These are phyloP conservation scores for Scytalopus superciliaris DNA, from an alignment of 2,113 vertebrate species.

Conservation along the genomic window DNA sequence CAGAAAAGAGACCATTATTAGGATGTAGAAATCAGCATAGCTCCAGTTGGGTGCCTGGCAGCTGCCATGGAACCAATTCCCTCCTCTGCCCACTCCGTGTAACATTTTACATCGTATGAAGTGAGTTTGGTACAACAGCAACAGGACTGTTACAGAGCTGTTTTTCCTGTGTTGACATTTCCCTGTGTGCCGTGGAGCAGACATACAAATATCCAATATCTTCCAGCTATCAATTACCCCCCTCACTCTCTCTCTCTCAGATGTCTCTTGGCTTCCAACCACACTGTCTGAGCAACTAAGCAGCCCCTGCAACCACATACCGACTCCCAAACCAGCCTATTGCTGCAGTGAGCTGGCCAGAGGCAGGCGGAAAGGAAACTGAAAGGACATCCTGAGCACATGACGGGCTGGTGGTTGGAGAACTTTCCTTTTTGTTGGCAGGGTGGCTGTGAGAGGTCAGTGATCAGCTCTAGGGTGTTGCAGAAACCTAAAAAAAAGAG, in stretches of 20 bases:
- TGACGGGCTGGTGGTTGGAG: neutral
- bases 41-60: neutral
- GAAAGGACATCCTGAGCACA: neutral
- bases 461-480: neutral
- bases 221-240: neutral
- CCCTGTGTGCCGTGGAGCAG: accelerated
- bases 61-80: neutral
- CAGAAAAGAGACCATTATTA: neutral
- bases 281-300: accelerated
- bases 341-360: neutral
- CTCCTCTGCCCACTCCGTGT: neutral
- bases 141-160: neutral
- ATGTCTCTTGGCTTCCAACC: neutral
- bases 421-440: neutral
- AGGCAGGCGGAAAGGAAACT: neutral
- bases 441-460: neutral
- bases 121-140: neutral
- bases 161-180: neutral
- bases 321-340: neutral
- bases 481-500: neutral
- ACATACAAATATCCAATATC: neutral
- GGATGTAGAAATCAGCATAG: neutral
- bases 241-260: neutral
- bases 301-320: accelerated
- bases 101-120: neutral